A percentile compares a stretch with the other conserved stretches of the same genome.
These are phyloP conservation scores for Mastomys natalensis DNA, from an alignment of 2,113 vertebrate species.

Conservation along the genomic window DNA sequence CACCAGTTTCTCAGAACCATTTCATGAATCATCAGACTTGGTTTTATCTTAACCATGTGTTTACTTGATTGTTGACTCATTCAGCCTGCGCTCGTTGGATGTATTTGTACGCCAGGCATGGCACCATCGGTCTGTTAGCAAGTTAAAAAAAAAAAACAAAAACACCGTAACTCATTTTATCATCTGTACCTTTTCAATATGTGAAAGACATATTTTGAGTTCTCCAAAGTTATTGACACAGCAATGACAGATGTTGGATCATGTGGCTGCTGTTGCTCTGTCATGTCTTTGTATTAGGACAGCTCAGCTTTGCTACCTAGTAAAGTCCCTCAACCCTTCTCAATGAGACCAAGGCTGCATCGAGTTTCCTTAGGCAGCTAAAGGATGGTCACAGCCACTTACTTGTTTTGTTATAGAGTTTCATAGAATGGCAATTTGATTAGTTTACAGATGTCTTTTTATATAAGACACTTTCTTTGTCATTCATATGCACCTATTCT, in stretches of 20 bases:
- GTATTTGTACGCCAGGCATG: not conserved
- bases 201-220: constrained; percentile 12
- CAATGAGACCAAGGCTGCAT: not conserved
- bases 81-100: not conserved
- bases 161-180: constrained; percentile 19
- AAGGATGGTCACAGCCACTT: not conserved
- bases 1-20: not conserved
- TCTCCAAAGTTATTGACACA: not conserved
- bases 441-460: not conserved
- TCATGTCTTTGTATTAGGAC: not conserved
- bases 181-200: constrained; percentile 44
- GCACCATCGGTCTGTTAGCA: not conserved
- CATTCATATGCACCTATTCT: not conserved
- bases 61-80: constrained; percentile 16
- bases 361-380: not conserved
- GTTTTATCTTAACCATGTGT: not conserved
- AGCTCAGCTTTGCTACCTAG: not conserved
- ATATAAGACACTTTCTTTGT: constrained; percentile 23
- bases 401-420: not conserved
- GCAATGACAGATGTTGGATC: constrained; percentile 1
- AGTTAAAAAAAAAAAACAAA: not conserved
- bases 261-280: not conserved
- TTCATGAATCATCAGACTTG: constrained; percentile 35
- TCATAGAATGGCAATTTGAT: not conserved
- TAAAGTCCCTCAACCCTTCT: not conserved